Conservation (phyloP, 2,113 vertebrate species). For the Crotalus viridis region DNA sequence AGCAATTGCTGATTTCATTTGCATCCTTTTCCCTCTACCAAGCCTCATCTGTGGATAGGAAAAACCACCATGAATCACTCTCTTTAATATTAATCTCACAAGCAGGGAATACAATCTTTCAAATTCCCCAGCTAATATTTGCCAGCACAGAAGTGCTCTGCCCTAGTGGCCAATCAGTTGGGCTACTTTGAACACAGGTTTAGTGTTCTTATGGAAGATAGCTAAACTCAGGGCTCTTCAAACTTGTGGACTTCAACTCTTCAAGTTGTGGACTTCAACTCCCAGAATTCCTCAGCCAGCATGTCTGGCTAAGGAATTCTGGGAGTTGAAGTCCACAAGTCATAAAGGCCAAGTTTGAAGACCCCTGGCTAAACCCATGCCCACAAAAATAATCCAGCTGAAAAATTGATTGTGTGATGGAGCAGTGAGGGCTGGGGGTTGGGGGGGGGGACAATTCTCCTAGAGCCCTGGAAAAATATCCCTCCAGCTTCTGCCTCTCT, state of each 20-base stretch:
- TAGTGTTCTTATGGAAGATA: not conserved
- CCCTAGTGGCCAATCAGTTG: not conserved
- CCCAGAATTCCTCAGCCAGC: no score
- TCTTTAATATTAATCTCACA: not conserved
- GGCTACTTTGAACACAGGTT: not conserved
- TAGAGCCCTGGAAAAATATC: no score
- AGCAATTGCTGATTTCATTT: no score
- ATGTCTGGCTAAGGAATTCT: no score
- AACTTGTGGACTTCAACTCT: no score
- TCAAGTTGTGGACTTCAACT: no score
- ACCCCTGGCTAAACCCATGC: not conserved
- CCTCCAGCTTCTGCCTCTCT: not conserved
- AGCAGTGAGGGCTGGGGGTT: not conserved
- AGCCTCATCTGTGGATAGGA: not conserved
- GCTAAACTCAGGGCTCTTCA: not conserved
- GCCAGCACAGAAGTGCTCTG: not conserved
- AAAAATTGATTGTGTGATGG: not conserved
- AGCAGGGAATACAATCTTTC: not conserved
- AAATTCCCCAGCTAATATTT: not conserved
- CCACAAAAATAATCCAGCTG: not conserved
- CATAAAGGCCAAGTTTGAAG: no score
- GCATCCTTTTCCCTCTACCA: not conserved
- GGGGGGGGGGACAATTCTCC: not conserved
- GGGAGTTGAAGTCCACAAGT: no score
- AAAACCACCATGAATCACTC: not conserved